Percentiles rank a stretch among this genome's conserved stretches.
Conservation (phyloP, 1,140 invertebrate genomes). For the Phenacoccus solenopsis region DNA sequence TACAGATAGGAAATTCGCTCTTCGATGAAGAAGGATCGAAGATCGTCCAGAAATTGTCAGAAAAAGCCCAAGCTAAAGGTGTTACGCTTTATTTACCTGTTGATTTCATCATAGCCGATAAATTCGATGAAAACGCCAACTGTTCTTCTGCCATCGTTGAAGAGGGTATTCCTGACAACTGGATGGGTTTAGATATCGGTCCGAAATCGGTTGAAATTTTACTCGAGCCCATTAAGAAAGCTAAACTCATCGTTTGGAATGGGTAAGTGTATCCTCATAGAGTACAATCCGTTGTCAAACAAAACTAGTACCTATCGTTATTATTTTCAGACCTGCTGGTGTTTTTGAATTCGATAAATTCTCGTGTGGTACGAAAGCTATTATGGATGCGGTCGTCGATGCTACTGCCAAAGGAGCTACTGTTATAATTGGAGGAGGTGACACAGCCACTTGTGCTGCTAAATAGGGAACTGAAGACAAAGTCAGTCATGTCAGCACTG, state of each 20-base stretch:
- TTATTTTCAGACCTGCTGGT: slow-evolving; percentile 65
- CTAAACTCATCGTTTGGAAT: slow-evolving; percentile 98
- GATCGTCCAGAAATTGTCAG: slow-evolving; percentile 79
- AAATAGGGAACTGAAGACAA: slow-evolving; percentile 94
- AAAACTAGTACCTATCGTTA: too few species aligned
- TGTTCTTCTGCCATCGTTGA: slow-evolving; percentile 63
- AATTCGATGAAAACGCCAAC: slow-evolving; percentile 85
- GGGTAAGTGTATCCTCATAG: too few species aligned
- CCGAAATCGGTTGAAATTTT: slow-evolving; percentile 70
- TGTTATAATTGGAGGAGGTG: slow-evolving; percentile 75
- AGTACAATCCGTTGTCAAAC: too few species aligned
- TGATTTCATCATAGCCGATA: slow-evolving; percentile 92
- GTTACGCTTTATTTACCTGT: slow-evolving; percentile 90
- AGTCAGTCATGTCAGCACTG: slow-evolving; percentile 96
- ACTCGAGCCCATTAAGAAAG: slow-evolving; percentile 59
- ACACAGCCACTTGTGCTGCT: slow-evolving; percentile 94
- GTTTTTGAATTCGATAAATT: slow-evolving; percentile 98
- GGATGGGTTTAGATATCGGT: slow-evolving; percentile 91
- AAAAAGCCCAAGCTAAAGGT: slow-evolving; percentile 85
- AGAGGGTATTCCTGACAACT: slow-evolving; percentile 79
- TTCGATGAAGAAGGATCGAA: slow-evolving; percentile 92
- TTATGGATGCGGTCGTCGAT: slow-evolving; percentile 90
- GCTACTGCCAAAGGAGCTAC: slow-evolving; percentile 60
- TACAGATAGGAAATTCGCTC: slow-evolving; percentile 81
- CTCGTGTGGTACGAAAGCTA: slow-evolving; percentile 72